Percentiles rank a stretch among this genome's conserved stretches.
Evolutionary conservation across 2,888 invertebrate genomes (phyloP).

Genomic region (Calameuta idolon): DNA sequence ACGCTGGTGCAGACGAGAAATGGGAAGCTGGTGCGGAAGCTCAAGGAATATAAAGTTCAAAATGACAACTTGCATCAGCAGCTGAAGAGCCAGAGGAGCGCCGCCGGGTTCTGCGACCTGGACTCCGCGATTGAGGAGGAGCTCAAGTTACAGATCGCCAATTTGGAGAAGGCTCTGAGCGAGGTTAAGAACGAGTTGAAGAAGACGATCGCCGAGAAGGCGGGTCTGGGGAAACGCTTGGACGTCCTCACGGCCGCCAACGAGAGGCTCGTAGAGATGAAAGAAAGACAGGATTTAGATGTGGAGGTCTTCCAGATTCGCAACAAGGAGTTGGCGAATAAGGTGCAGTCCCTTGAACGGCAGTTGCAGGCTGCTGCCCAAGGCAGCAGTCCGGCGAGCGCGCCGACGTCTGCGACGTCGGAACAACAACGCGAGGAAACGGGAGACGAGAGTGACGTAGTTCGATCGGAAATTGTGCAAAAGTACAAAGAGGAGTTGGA

Average conservation of each 20-base stretch:
- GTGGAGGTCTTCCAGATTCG: constrained; percentile 79
- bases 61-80: constrained; percentile 74
- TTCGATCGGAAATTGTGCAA: constrained; percentile 21
- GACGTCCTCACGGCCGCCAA: constrained; percentile 82
- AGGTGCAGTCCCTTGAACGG: constrained; percentile 70
- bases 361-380: constrained; percentile 35
- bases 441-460: constrained; percentile 28
- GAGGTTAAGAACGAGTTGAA: constrained; percentile 72
- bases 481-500: constrained; percentile 63
- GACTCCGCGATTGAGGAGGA: constrained; percentile 86
- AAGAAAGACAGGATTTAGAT: constrained; percentile 84
- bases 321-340: constrained; percentile 77
- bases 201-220: constrained; percentile 77
- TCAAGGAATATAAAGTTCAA: constrained; percentile 83
- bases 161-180: constrained; percentile 75
- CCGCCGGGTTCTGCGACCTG: constrained; percentile 73
- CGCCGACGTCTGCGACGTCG: constrained; percentile 7
- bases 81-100: constrained; percentile 69
- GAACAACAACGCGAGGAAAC: background rate
- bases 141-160: constrained; percentile 76
- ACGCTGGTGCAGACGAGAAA: constrained; percentile 77
- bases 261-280: constrained; percentile 82
- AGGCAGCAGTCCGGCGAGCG: background rate
- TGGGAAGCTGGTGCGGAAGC: constrained; percentile 83
- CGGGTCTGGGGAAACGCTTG: constrained; percentile 76